Evolutionary conservation across 2,113 vertebrate genomes (phyloP), one percentile per base, ranked within the genome.

Genomic region (Daphoenositta chrysoptera): DNA sequence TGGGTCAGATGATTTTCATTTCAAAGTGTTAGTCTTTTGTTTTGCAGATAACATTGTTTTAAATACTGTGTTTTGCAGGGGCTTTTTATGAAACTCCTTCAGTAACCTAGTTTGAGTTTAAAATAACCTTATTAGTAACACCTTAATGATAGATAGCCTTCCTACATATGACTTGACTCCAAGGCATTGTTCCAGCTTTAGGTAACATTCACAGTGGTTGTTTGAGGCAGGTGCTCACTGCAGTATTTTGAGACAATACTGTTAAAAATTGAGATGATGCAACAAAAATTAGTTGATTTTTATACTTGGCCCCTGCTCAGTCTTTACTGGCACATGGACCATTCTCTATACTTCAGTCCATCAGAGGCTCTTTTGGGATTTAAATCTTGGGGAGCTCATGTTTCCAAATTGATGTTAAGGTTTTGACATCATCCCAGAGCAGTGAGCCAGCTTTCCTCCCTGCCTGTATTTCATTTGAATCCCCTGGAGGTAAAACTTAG

Each of bases 91-190:
- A 78, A 83, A 82, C 47, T 96, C 64, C 66, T 83, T 79, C 83
- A 63, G 51, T 96, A 91, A 93, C 96, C 88, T 86, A 93, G 58
- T 94, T 79, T 40, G 48, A 76, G 76, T 83, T 96, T 97, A 94
- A 96, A 96, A 97, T 96, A 92, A 90, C 87, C 60, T 71, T 89
- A 92, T 95, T 95, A 96, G 57, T 82, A 94, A 88, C 73, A 68
- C n/a, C 9, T 54, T 60, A 88, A 89, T 92, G 75, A 79, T 83
- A 92, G 86, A 39, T 90, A 68, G 21, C 47, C 44, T 94, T 96
- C 92, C 94, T 94, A 93, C 92, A 69, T 93, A 73, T 0, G 3
- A 77, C 65, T 90, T 73, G 56, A 73, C 76, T 94, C 88, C 35
- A 76, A 92, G 82, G 56, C 60, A 10, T 54, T 51, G 56, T 64